A percentile compares a stretch with the other conserved stretches of the same genome.
Conservation (phyloP, 1,140 invertebrate genomes). For the Heliconius hewitsoni region DNA sequence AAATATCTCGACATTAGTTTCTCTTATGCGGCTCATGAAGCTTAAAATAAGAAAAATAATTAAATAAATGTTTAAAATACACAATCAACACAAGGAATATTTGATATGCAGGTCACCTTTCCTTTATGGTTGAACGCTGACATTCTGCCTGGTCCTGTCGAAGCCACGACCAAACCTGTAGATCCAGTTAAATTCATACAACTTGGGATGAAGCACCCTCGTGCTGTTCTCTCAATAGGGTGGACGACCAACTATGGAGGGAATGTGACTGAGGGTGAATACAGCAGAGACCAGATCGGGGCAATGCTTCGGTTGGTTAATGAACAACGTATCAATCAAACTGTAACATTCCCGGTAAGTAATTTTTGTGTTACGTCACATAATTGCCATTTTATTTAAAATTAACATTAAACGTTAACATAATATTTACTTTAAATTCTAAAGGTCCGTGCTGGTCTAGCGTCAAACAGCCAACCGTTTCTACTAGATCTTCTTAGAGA, state of each 20-base stretch:
- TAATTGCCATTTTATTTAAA: too few relatives aligned
- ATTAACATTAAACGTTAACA: too few relatives aligned
- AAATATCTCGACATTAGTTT: too few relatives aligned
- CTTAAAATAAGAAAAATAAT: too few relatives aligned
- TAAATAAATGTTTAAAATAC: neutral
- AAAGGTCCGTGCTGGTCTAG: conserved; percentile 88
- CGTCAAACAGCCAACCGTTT: conserved; percentile 83
- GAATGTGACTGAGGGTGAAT: conserved; percentile 82
- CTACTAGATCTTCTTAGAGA: conserved; percentile 81
- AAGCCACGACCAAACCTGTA: conserved; percentile 83
- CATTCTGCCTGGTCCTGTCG: conserved; percentile 90
- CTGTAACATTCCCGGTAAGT: conserved; percentile 90
- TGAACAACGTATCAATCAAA: conserved; percentile 82
- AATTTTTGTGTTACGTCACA: too few relatives aligned
- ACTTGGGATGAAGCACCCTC: conserved; percentile 82
- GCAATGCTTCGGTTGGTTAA: conserved; percentile 87
- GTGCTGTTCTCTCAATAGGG: conserved; percentile 89
- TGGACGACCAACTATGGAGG: conserved; percentile 90
- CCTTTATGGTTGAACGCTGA: conserved; percentile 96
- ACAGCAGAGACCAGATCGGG: conserved; percentile 86
- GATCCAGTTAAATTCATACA: conserved; percentile 85
- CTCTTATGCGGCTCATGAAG: too few relatives aligned
- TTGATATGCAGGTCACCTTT: conserved; percentile 82
- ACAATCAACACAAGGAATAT: neutral
- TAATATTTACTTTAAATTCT: conserved; percentile 45